Evolutionary conservation across 1,140 invertebrate genomes (phyloP), one percentile per base, ranked within the genome.

Genomic region (Apis dorsata): DNA sequence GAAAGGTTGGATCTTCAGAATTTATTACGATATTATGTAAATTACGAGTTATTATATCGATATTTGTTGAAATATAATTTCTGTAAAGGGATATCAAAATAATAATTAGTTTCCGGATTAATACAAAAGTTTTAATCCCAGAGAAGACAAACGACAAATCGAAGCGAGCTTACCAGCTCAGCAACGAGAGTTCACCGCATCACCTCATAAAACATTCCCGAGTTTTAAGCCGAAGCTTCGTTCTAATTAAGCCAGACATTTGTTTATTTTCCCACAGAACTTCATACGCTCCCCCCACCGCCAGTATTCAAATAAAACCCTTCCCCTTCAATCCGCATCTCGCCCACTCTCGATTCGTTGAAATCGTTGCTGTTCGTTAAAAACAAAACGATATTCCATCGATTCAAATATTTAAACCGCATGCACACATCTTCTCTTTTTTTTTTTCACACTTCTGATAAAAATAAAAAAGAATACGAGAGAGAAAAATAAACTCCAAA

Each of bases 371-470:
- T 68, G 24, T 75, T 75, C 71, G 19, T 57, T 65, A 66, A 74
- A 66, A 74, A 44, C 5, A 44, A 44, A 24, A 68, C 77, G 60
- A 70, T 79, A 60, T 19, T 21, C 13, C 62, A n/a, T 17, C 24
- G n/a, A 49, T 53, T 70, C 21, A 62, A 79, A 85, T 53, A 74
- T 69, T 86, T 71, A 59, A 85, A 70, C 17, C 62, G 69, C 62
- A 24, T 55, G 63, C 60, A 55, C 59, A 51, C 51, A 24, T 44
- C 44, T 77, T 63, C 66, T 21, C 11, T 28, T 55, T 63, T n/a
- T 68, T n/a, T 28, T n/a, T 44, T 21, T 17, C 17, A 8, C 62
- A 62, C 59, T 34, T 79, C 66, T n/a, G 9, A 63, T 8, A 12
- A 10, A 34, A n/a, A 28, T 12, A 10, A 55, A 59, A 3, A 8